Evolutionary conservation across 2,888 invertebrate genomes (phyloP).

Genomic region (Plebejus melissa): DNA sequence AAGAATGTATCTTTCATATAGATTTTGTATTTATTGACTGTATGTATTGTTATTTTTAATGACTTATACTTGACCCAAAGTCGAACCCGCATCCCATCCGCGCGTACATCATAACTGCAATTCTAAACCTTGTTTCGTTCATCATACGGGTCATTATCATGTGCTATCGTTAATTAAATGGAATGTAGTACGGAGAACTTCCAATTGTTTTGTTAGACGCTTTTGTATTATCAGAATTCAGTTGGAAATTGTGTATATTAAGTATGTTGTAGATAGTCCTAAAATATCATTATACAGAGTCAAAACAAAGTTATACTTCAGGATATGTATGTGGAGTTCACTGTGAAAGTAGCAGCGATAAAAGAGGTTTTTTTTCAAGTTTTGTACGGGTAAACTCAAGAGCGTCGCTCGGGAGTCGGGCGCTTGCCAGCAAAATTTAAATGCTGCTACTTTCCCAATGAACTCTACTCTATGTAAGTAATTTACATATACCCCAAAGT

Average conservation of each 20-base stretch:
- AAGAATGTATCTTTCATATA: not conserved
- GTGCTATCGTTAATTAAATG: not conserved
- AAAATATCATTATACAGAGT: not conserved
- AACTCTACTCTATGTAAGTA: no score
- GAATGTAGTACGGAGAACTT: constrained; percentile 15
- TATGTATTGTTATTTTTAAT: constrained; percentile 10
- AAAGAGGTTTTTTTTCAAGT: no score
- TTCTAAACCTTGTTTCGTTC: constrained; percentile 26
- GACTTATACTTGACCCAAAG: constrained; percentile 29
- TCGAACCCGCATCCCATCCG: constrained; percentile 33
- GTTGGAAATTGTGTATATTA: no score
- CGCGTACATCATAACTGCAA: constrained; percentile 26
- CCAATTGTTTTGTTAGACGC: constrained; percentile 20
- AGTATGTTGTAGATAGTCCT: not conserved
- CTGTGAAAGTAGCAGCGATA: no score
- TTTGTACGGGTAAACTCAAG: no score
- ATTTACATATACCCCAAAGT: no score
- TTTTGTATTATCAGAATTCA: not conserved
- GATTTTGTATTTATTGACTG: constrained; percentile 1
- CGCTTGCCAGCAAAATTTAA: no score
- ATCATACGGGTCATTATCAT: constrained; percentile 27
- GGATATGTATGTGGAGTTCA: no score
- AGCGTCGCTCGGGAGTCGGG: no score
- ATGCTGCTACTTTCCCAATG: no score
- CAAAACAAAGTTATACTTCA: not conserved